These are phyloP conservation scores for Tretioscincus oriximinensis DNA, from an alignment of 2,113 vertebrate genomes.

Conservation along the genomic window DNA sequence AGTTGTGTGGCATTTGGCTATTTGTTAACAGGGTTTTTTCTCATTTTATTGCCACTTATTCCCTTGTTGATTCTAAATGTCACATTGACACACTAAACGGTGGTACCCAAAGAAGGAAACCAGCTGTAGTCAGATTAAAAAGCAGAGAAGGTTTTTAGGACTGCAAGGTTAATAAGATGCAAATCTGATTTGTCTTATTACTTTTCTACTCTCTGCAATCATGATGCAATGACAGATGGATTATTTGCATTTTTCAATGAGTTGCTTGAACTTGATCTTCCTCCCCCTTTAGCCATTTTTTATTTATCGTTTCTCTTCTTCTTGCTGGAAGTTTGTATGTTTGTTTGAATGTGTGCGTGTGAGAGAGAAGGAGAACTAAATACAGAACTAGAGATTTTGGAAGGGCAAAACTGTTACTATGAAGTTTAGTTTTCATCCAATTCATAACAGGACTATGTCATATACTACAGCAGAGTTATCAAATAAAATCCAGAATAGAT, in stretches of 20 bases:
- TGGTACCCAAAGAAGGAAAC: not conserved
- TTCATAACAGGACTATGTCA: not conserved
- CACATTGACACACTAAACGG: slow-evolving; percentile 7
- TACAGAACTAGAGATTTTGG: not conserved
- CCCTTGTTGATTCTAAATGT: not conserved
- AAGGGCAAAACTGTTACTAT: not conserved
- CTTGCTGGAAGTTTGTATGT: not conserved
- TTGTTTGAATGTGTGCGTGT: not conserved
- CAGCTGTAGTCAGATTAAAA: slow-evolving; percentile 14
- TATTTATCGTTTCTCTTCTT: not conserved
- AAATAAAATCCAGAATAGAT: too few relatives aligned
- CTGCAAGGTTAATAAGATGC: not conserved
- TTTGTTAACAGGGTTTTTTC: not conserved
- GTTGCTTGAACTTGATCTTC: not conserved
- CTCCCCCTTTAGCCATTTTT: not conserved
- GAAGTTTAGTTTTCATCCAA: not conserved
- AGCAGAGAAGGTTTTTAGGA: not conserved
- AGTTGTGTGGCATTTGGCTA: slow-evolving; percentile 3
- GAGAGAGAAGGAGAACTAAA: rapidly evolving
- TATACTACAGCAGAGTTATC: not conserved
- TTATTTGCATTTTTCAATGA: not conserved
- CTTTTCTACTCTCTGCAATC: not conserved
- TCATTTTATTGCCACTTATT: slow-evolving; percentile 10
- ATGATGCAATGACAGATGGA: not conserved
- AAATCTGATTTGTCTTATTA: not conserved